Conservation (phyloP, 1,140 invertebrate genomes). For the Acyrthosiphon pisum region DNA sequence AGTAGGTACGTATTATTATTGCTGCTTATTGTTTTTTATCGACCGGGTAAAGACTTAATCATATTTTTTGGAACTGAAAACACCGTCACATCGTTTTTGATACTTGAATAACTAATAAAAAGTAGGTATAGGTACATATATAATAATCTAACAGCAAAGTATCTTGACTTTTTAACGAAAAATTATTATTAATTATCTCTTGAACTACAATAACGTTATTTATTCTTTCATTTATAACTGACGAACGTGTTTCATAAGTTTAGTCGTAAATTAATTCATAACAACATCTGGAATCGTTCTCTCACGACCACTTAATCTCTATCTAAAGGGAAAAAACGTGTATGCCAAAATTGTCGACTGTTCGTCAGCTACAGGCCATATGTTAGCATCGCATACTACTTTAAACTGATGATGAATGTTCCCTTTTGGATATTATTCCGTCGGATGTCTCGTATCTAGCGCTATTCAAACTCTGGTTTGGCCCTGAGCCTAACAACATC, state of each 20-base stretch:
- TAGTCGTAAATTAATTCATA: constrained; percentile 10
- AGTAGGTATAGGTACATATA: neutral
- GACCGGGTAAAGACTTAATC: neutral
- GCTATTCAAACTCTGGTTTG: neutral
- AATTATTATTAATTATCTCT: neutral
- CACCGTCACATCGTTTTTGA: neutral
- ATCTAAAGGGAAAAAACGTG: constrained; percentile 22
- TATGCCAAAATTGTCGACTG: constrained; percentile 35
- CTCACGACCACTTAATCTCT: constrained; percentile 43
- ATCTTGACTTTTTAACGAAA: neutral
- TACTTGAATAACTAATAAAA: neutral
- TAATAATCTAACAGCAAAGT: neutral
- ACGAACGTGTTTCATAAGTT: constrained; percentile 3
- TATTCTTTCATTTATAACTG: neutral
- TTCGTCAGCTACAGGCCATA: constrained; percentile 42
- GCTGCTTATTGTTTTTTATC: neutral
- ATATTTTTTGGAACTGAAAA: neutral
- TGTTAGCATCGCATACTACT: constrained; percentile 28
- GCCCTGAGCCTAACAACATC: constrained; percentile 1
- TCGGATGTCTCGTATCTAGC: constrained; percentile 13
- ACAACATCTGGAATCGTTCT: constrained; percentile 53
- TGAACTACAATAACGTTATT: neutral
- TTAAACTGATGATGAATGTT: constrained; percentile 44
- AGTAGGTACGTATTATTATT: neutral
- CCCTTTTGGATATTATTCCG: constrained; percentile 16